Conservation (phyloP, 2,113 vertebrate species). For the Hippocampus mohnikei region DNA sequence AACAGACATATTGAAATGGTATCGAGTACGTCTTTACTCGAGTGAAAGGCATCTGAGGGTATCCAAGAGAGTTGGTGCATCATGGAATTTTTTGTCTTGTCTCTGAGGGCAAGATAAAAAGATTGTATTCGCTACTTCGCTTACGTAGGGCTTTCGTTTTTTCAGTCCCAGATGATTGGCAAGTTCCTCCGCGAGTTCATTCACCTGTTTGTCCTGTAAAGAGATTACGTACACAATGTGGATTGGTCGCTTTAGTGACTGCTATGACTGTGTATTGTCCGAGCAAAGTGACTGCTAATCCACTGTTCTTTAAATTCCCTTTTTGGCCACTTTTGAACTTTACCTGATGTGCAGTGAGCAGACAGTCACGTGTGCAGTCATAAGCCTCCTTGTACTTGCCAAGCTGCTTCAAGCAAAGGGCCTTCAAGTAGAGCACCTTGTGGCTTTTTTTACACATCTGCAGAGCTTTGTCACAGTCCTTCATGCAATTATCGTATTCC, state of each 20-base stretch:
- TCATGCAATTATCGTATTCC: slow-evolving; percentile 76
- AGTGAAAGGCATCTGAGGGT: background rate
- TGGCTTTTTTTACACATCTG: slow-evolving; percentile 77
- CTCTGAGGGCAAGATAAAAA: background rate
- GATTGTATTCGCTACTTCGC: slow-evolving; percentile 12
- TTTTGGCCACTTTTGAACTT: background rate
- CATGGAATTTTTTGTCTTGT: background rate
- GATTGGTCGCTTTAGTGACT: background rate
- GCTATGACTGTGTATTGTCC: background rate
- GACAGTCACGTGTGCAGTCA: slow-evolving; percentile 81
- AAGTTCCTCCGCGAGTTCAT: slow-evolving; percentile 86
- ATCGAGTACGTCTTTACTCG: background rate
- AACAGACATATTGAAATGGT: background rate
- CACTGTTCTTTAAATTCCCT: background rate
- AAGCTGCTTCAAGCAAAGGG: slow-evolving; percentile 82
- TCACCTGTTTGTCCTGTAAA: slow-evolving; percentile 84
- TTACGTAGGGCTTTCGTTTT: slow-evolving; percentile 84
- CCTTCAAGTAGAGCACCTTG: slow-evolving; percentile 85
- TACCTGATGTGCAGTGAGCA: slow-evolving; percentile 82
- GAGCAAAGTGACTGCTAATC: too few species aligned
- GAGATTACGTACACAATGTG: background rate
- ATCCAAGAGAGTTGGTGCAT: background rate
- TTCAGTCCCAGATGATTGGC: slow-evolving; percentile 81
- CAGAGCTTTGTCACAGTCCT: slow-evolving; percentile 84
- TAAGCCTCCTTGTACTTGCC: slow-evolving; percentile 86